phyloP scores from a whole-genome alignment of 2,797 vertebrate species.

The Phoxinus dragarum region DNA sequence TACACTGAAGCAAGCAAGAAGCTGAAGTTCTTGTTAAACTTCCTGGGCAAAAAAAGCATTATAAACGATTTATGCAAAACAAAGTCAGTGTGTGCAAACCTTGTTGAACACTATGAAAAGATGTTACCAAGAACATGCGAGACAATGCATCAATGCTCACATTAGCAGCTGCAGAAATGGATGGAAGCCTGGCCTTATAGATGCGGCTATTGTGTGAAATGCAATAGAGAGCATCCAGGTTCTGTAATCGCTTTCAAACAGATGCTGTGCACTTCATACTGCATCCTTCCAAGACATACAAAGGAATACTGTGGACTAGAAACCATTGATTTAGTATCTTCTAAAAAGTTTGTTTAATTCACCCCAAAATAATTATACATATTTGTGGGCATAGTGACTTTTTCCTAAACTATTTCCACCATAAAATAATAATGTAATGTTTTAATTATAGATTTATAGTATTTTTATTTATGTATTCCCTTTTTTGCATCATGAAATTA shows the following conservation, averaged over 20 bases:
- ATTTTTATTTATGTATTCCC: background rate
- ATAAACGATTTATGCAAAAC: background rate
- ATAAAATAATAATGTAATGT: background rate
- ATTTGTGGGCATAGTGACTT: background rate
- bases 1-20: background rate
- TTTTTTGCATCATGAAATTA: background rate
- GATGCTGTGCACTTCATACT: conserved; percentile 48
- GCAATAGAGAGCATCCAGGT: conserved; percentile 51
- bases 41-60: background rate
- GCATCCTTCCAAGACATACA: conserved; percentile 24
- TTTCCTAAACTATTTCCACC: background rate
- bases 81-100: background rate
- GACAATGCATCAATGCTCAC: conserved; percentile 51
- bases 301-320: conserved; percentile 4
- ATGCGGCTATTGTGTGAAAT: conserved; percentile 54
- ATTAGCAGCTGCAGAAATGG: conserved; percentile 48
- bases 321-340: conserved; percentile 4
- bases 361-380: background rate
- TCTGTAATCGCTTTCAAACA: conserved; percentile 72
- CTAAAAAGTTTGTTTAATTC: background rate
- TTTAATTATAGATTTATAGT: background rate
- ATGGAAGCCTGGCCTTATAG: conserved; percentile 33
- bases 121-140: conserved; percentile 49
- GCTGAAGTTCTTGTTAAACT: background rate
- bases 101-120: conserved; percentile 38